These are phyloP conservation scores for Chiloscyllium punctatum DNA, from an alignment of 2,797 vertebrate genomes.

Conservation along the genomic window DNA sequence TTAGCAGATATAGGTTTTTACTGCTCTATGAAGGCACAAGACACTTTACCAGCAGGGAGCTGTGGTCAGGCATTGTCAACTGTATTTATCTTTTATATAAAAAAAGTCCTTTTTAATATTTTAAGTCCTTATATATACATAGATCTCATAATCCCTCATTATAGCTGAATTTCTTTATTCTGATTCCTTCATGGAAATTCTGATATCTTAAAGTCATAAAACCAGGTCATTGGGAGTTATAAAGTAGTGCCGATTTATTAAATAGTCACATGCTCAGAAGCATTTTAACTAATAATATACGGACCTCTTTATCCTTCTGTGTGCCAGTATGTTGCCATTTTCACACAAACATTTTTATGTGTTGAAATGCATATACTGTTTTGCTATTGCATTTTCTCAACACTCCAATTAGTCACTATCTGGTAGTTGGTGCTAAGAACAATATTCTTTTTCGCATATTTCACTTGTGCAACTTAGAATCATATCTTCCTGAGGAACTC, in stretches of 20 bases:
- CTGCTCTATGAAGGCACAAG: too few relatives aligned
- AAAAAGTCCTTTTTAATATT: too few relatives aligned
- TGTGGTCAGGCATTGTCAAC: too few relatives aligned
- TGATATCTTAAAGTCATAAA: too few relatives aligned
- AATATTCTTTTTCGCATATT: neutral
- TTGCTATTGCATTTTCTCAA: neutral
- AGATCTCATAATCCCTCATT: too few relatives aligned
- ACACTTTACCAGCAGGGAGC: too few relatives aligned
- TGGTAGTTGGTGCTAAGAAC: neutral
- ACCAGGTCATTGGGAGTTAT: neutral
- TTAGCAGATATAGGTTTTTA: too few relatives aligned
- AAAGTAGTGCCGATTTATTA: neutral
- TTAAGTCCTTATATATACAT: too few relatives aligned
- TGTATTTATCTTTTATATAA: too few relatives aligned
- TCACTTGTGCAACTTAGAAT: neutral
- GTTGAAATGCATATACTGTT: neutral
- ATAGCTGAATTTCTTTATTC: too few relatives aligned
- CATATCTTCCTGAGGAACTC: neutral
- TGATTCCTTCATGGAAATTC: too few relatives aligned
- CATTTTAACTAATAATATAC: neutral
- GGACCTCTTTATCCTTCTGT: neutral
- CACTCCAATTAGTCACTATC: neutral
- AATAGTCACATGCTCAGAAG: neutral
- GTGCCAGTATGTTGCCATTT: neutral
- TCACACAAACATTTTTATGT: neutral